Conservation (phyloP, 1,140 invertebrate species). For the Campoletis sonorensis region DNA sequence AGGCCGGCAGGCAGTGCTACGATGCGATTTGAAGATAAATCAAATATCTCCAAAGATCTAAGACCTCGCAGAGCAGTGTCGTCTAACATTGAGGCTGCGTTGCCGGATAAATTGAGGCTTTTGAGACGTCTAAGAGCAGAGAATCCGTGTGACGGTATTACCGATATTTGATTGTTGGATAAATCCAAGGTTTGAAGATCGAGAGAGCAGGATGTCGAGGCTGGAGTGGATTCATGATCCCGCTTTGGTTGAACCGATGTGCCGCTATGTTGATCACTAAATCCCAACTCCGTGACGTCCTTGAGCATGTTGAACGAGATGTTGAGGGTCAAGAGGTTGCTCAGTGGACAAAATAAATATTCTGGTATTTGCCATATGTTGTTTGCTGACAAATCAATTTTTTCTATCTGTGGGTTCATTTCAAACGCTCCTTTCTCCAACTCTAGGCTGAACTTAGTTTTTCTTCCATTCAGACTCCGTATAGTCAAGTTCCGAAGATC, state of each 20-base stretch:
- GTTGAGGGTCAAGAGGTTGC: slow-evolving; percentile 86
- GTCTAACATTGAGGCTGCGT: slow-evolving; percentile 90
- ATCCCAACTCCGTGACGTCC: slow-evolving; percentile 89
- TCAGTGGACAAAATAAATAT: slow-evolving; percentile 88
- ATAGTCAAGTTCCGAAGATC: slow-evolving; percentile 89
- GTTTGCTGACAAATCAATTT: slow-evolving; percentile 90
- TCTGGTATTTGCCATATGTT: slow-evolving; percentile 93
- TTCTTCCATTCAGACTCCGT: slow-evolving; percentile 85
- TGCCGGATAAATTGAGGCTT: slow-evolving; percentile 87
- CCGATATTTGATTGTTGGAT: slow-evolving; percentile 90
- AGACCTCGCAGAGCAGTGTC: slow-evolving; percentile 88
- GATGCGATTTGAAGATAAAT: slow-evolving; percentile 92
- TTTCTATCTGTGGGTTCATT: slow-evolving; percentile 84
- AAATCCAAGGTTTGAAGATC: slow-evolving; percentile 90
- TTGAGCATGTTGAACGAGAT: slow-evolving; percentile 90
- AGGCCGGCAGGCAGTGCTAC: slow-evolving; percentile 90
- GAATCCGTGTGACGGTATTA: slow-evolving; percentile 88
- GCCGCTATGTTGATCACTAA: slow-evolving; percentile 73
- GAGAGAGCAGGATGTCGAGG: slow-evolving; percentile 81
- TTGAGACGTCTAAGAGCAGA: slow-evolving; percentile 84
- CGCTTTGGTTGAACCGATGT: slow-evolving; percentile 55
- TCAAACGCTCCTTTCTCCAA: slow-evolving; percentile 85
- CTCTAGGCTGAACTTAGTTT: slow-evolving; percentile 88
- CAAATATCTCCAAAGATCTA: slow-evolving; percentile 86
- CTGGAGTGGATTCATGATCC: slow-evolving; percentile 54